A percentile compares a stretch with the other conserved stretches of the same genome.
Conservation (phyloP, 2,113 vertebrate species). For the Pogonocichla stellata region DNA sequence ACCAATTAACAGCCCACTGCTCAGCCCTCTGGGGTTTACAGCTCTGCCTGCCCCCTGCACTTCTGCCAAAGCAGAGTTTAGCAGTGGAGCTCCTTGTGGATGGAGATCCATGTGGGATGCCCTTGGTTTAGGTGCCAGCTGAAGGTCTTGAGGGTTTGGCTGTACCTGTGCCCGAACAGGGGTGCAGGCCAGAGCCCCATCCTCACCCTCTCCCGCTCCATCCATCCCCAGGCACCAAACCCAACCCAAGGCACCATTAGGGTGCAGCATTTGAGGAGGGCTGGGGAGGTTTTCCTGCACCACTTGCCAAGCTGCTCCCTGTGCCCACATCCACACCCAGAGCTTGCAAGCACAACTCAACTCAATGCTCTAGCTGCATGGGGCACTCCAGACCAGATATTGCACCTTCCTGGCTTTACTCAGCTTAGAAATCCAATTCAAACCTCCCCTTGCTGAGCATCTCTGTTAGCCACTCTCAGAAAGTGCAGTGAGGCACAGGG, state of each 20-base stretch:
- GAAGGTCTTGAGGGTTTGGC: background rate
- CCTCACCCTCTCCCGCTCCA: background rate
- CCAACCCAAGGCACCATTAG: background rate
- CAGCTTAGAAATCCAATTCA: background rate
- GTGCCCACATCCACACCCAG: background rate
- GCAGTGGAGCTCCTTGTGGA: background rate
- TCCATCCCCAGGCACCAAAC: background rate
- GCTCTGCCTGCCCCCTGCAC: background rate
- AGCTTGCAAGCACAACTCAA: background rate
- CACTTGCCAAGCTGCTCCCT: accelerated
- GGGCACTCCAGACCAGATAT: background rate
- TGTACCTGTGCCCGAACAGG: background rate
- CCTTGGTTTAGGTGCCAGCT: background rate
- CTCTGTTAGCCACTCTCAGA: accelerated
- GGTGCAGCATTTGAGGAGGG: background rate
- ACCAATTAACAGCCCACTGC: background rate
- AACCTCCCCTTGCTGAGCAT: no score
- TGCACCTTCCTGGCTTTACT: background rate
- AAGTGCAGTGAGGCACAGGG: background rate
- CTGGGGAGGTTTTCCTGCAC: background rate
- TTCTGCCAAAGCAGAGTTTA: background rate
- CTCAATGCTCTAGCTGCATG: background rate
- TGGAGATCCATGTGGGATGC: background rate
- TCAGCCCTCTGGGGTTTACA: background rate
- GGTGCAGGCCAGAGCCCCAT: background rate